Conservation (phyloP, 2,113 vertebrate genomes). For the Nanorana parkeri region DNA sequence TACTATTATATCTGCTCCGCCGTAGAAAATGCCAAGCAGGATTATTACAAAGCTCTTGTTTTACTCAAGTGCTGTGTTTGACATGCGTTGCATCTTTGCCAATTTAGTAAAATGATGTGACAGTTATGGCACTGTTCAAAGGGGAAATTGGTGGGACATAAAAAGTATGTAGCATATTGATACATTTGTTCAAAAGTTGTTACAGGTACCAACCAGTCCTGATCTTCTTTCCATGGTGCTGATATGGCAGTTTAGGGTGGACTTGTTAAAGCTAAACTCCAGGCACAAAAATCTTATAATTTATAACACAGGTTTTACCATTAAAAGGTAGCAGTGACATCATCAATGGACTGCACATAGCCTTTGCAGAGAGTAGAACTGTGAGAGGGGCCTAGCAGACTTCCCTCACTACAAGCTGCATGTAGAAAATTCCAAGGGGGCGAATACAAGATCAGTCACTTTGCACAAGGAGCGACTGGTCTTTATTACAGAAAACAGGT, state of each 20-base stretch:
- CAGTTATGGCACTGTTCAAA: background rate
- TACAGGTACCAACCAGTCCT: background rate
- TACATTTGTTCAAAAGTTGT: background rate
- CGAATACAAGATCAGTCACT: no score
- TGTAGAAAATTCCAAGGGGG: no score
- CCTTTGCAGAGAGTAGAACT: no score
- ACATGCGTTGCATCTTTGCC: background rate
- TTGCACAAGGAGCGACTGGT: no score
- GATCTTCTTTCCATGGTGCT: background rate
- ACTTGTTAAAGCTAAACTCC: no score
- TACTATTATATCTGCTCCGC: background rate
- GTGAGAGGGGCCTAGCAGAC: no score
- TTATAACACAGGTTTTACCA: no score
- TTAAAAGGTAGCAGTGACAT: no score
- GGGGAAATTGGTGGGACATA: background rate
- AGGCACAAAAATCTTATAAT: no score
- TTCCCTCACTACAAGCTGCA: no score
- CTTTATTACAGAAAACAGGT: no score
- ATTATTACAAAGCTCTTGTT: constrained; percentile 7
- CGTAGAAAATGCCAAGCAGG: background rate
- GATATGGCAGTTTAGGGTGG: background rate
- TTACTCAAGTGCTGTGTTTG: background rate
- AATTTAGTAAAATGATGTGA: background rate
- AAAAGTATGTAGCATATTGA: background rate
- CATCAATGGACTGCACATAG: no score